phyloP scores from a whole-genome alignment of 2,888 invertebrate species.

The Petrolisthes manimaculis region DNA sequence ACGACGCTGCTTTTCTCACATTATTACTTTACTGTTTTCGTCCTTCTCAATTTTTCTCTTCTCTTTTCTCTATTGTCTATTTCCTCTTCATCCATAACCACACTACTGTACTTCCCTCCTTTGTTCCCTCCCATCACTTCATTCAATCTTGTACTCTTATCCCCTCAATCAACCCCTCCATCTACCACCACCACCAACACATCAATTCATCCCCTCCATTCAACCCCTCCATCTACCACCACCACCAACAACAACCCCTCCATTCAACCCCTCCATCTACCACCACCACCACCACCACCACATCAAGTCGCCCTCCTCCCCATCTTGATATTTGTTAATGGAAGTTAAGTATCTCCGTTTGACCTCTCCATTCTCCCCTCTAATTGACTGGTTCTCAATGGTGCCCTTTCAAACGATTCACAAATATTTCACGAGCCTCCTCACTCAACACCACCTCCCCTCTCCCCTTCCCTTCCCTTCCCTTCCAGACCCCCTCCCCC shows the following conservation, averaged over 20 bases:
- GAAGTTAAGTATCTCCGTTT: conserved; percentile 46
- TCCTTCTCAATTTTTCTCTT: neutral
- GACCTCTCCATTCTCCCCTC: conserved; percentile 29
- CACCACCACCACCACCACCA: neutral
- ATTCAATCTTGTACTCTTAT: neutral
- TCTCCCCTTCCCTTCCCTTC: no score
- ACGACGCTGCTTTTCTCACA: no score
- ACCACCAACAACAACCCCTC: neutral
- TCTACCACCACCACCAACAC: neutral
- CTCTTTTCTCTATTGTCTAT: neutral
- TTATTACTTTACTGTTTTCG: no score
- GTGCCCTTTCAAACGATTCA: neutral
- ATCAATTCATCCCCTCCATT: no score
- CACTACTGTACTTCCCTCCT: neutral
- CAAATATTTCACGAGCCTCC: conserved; percentile 48
- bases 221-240: neutral
- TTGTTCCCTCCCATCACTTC: neutral
- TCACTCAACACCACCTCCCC: no score
- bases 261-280: no score
- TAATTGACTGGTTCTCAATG: conserved; percentile 35
- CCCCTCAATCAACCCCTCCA: neutral
- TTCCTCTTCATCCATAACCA: neutral
- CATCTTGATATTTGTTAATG: conserved; percentile 41
- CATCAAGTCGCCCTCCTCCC: neutral
- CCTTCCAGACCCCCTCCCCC: no score